Conservation (phyloP, 2,113 vertebrate species). For the Phycodurus eques region DNA sequence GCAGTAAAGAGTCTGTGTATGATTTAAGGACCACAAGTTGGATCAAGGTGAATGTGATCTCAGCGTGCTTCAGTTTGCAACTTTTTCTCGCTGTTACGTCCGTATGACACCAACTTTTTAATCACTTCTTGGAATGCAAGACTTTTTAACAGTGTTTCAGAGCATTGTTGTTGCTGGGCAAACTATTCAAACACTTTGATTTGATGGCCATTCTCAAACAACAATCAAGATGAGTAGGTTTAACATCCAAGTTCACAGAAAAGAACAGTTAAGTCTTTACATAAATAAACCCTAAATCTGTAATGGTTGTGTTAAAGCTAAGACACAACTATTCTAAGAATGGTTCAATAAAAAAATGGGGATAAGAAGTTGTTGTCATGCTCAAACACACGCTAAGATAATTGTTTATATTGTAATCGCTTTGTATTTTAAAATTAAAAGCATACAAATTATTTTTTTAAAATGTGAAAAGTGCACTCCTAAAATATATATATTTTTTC, state of each 20-base stretch:
- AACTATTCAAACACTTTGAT: constrained; percentile 27
- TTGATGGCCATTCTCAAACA: background rate
- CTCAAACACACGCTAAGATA: background rate
- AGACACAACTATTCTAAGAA: background rate
- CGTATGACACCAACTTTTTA: constrained; percentile 56
- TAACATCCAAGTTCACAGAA: background rate
- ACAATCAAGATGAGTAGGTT: background rate
- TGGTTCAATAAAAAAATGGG: background rate
- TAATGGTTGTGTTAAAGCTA: too few relatives aligned
- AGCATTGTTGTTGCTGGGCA: constrained; percentile 64
- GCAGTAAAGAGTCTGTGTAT: constrained; percentile 69
- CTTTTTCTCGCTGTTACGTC: constrained; percentile 47
- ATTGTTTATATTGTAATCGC: background rate
- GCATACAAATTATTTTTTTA: background rate
- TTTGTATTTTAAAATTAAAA: background rate
- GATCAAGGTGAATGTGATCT: constrained; percentile 66
- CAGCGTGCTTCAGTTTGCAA: constrained; percentile 50
- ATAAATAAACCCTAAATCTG: background rate
- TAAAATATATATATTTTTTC: background rate
- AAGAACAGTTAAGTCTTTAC: background rate
- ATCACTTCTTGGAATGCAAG: constrained; percentile 47
- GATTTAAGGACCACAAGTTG: constrained; percentile 63
- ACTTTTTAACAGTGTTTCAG: constrained; percentile 40
- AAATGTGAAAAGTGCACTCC: background rate
- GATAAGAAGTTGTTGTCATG: background rate